Percentiles rank a stretch among this genome's conserved stretches.
Evolutionary conservation across 2,113 vertebrate species (phyloP).

Genomic region (Steatornis caripensis): DNA sequence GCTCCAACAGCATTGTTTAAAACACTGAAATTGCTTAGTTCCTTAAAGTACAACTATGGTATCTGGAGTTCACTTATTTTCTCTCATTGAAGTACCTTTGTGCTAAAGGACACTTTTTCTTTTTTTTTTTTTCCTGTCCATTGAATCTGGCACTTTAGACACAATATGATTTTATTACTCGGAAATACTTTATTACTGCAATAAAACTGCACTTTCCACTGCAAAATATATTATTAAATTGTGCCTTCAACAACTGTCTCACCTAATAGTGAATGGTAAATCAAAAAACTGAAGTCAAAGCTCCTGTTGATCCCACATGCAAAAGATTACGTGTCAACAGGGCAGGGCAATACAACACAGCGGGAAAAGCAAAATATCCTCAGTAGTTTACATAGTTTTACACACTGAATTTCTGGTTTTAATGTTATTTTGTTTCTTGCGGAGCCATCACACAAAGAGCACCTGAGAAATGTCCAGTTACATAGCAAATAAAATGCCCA

Average conservation of each 20-base stretch:
- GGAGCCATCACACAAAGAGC: background rate
- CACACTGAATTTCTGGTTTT: background rate
- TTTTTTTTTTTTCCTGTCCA: accelerated
- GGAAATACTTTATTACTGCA: background rate
- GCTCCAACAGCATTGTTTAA: background rate
- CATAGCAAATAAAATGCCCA: background rate
- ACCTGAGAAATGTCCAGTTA: background rate
- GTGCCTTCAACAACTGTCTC: background rate
- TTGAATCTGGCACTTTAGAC: background rate
- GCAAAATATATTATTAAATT: background rate
- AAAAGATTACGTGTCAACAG: background rate
- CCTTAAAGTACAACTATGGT: background rate
- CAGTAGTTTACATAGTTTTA: background rate
- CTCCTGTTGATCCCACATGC: background rate
- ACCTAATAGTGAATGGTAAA: background rate
- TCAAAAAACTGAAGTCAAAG: background rate
- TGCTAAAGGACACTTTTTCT: background rate
- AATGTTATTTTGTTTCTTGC: background rate
- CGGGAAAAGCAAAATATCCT: background rate
- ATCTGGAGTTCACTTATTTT: background rate
- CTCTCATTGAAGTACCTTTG: background rate
- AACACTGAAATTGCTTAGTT: background rate
- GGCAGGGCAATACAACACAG: background rate
- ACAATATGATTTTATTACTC: background rate
- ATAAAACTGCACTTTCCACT: background rate